Evolutionary conservation across 2,797 vertebrate species (phyloP), one percentile per base, ranked within the genome.

Genomic region (Myiotriccus ornatus): DNA sequence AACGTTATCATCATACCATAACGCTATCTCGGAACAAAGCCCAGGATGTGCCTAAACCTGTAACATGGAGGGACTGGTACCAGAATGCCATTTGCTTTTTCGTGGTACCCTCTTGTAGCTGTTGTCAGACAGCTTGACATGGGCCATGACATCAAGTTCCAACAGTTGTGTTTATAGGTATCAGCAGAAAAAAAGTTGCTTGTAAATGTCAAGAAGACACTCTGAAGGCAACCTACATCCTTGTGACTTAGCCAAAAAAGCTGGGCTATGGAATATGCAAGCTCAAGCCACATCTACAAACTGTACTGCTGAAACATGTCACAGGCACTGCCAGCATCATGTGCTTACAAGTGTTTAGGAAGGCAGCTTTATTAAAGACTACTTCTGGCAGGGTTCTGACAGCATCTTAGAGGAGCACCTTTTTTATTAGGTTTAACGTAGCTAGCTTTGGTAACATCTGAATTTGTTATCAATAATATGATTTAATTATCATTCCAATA

Each of bases 31-130:
- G 35, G 49, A 91, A 64, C 19, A 74, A 46, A 85, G 30, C 16
- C 18, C 46, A 53, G 4, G 6, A 3, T 81, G 24, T 50, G 3
- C 37, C 44, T 37, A 60, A 68, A 46, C 18, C 39, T 88, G 41
- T n/a, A 18, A 44, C 2, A 7, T 43, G 24, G 20, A 86, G 27
- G 27, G 21, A 34, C 6, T 5, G 41, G 24, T n/a, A 41, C 24
- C 4, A 21, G 6, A 71, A 37, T 12, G 17, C 2, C 1, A 0
- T 56, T 18, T 70, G 17, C 18, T 60, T 67, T 46, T 67, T 41
- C 71, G 34, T 28, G 37, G 10, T 23, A 35, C 22, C 18, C 32
- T 39, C 0, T 0, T 2, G 6, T 35, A 67, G 37, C 25, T 6
- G 1, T 9, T 27, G 14, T 37, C 57, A 75, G 69, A 39, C 13